phyloP scores from a whole-genome alignment of 2,113 vertebrate genomes.

The Melanocharis versteri region DNA sequence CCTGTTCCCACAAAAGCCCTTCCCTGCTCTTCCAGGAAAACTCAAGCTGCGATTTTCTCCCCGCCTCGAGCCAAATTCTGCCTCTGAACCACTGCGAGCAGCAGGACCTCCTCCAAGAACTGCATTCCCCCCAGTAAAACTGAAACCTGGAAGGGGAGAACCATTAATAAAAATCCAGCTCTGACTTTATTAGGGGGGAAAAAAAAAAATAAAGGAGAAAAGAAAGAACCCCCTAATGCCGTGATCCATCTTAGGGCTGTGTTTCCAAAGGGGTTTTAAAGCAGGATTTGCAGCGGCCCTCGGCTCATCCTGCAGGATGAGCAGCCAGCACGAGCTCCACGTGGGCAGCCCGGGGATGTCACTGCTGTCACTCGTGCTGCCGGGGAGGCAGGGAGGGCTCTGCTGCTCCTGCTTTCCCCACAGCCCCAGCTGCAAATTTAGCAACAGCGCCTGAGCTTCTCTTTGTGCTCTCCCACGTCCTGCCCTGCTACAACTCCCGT shows the following conservation, averaged over 20 bases:
- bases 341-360: not conserved
- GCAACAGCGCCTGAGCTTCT: not conserved
- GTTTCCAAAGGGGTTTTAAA: not conserved
- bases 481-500: not conserved
- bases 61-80: not conserved
- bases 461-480: slow-evolving; percentile 18
- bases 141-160: not conserved
- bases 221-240: rapidly evolving
- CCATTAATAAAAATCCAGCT: not conserved
- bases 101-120: not conserved
- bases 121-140: not conserved
- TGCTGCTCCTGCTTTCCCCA: not conserved
- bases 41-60: not conserved
- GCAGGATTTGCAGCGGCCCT: not conserved
- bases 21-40: not conserved
- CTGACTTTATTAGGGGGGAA: not conserved
- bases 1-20: not conserved
- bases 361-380: not conserved
- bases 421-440: not conserved
- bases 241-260: rapidly evolving
- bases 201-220: not conserved
- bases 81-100: not conserved
- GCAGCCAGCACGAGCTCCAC: not conserved
- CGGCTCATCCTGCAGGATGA: not conserved
- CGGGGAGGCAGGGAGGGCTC: not conserved